phyloP scores from a whole-genome alignment of 1,140 invertebrate species.

The Rhagoletis pomonella region DNA sequence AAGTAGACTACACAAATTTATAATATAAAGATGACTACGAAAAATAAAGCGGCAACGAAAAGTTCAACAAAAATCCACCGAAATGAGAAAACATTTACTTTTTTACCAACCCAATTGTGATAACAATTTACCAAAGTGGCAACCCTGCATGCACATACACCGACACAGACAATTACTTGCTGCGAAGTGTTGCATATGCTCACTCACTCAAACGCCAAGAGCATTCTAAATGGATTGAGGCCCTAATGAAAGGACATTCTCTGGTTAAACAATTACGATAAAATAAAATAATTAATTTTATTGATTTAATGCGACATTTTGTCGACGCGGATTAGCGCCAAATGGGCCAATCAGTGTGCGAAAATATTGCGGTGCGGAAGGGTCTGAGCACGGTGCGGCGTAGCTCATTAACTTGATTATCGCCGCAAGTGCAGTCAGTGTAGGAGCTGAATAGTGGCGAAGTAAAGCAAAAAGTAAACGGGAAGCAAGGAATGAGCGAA shows the following conservation, averaged over 20 bases:
- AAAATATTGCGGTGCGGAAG: not conserved
- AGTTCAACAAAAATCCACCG: too few relatives aligned
- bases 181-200: not conserved
- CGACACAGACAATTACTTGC: not conserved
- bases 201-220: not conserved
- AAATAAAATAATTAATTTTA: conserved; percentile 54
- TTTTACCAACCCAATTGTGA: too few relatives aligned
- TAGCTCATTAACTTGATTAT: conserved; percentile 51
- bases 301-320: conserved; percentile 53
- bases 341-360: conserved; percentile 42
- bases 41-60: too few relatives aligned
- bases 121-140: too few relatives aligned
- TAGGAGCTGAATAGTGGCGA: not conserved
- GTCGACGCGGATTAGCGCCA: conserved; percentile 35
- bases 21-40: too few relatives aligned
- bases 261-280: conserved; percentile 52
- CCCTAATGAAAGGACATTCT: conserved; percentile 47
- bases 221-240: conserved; percentile 16
- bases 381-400: not conserved
- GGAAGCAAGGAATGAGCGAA: not conserved
- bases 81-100: too few relatives aligned
- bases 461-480: not conserved
- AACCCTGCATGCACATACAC: not conserved
- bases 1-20: too few relatives aligned
- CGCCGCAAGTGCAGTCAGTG: conserved; percentile 6